phyloP scores from a whole-genome alignment of 2,113 vertebrate species.

The Capra hircus region DNA sequence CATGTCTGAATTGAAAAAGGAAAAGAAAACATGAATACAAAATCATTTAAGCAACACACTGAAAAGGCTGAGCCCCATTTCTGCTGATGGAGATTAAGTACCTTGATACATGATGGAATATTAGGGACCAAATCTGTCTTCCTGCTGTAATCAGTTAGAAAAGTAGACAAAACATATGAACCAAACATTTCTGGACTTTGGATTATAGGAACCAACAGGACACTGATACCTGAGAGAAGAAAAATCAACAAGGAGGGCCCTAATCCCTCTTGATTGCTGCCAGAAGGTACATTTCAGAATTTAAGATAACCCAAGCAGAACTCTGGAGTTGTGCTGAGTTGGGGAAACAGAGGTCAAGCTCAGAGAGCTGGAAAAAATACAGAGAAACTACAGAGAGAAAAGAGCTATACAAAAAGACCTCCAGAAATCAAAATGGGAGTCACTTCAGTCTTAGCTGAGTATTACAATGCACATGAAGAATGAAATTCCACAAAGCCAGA shows the following conservation, averaged over 20 bases:
- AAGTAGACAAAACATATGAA: neutral
- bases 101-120: neutral
- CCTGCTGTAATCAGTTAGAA: neutral
- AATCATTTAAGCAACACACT: neutral
- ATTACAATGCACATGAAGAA: neutral
- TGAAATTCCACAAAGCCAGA: neutral
- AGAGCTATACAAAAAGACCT: neutral
- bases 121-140: neutral
- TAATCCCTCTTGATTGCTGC: neutral
- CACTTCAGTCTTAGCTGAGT: neutral
- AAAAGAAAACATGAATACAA: neutral
- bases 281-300: neutral
- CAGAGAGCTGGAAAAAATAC: neutral
- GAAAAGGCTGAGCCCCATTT: neutral
- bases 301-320: neutral
- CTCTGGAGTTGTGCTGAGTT: neutral
- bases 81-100: neutral
- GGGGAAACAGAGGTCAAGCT: neutral
- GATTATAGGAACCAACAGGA: neutral
- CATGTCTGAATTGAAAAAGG: neutral
- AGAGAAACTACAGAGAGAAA: neutral
- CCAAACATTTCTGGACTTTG: neutral
- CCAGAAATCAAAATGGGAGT: neutral
- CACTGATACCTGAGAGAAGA: neutral
- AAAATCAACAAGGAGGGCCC: neutral